Base-by-base conservation (phyloP, 2,888 invertebrate genomes). In the Hartigia nigra region DNA sequence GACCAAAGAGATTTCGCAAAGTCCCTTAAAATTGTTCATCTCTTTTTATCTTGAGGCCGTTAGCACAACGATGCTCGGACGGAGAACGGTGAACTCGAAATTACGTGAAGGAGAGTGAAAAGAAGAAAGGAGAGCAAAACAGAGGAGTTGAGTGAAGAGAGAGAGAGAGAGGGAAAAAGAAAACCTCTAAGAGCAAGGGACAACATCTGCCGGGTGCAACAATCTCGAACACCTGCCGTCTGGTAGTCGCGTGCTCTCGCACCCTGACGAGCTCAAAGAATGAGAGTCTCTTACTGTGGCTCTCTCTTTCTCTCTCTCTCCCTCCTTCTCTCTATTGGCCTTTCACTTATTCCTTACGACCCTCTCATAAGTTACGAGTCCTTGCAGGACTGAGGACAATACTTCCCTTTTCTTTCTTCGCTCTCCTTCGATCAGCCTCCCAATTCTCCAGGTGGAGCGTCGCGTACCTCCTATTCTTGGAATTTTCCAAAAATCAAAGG, bases 191-290 rank as follows among this genome's bases (percentile, higher is more conserved):
- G 80, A 83, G 82, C 85, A 79, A 82, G 86, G 84, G 80, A 82
- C 87, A 90, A 89, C 90, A 90, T 90, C 90, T 90, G 90, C 88
- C 87, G 87, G 89, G 90, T 90, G 90, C 89, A 90, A 90, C 87
- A 90, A 90, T 88, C 88, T 89, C 82, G 86, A 88, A 90, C 90
- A 90, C 90, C 90, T 90, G 90, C 90, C 88, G 89, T 89, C 90
- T 90, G 88, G 87, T 87, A 89, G 89, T 90, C 90, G 90, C 90
- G 90, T 90, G 90, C 89, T 86, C 88, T 85, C 83, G 82, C 84
- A 85, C 87, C 87, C 86, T 81, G 84, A 78, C 80, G 55, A 55
- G 23, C 23, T 23, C 55, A 55, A 55, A 55, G 55, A 55, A 55
- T 55, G 23, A 39, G 39, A 55, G 55, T 14, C 9, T 55, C 23